Conservation (phyloP, 2,888 invertebrate species). For the Quadroppia sp. region DNA sequence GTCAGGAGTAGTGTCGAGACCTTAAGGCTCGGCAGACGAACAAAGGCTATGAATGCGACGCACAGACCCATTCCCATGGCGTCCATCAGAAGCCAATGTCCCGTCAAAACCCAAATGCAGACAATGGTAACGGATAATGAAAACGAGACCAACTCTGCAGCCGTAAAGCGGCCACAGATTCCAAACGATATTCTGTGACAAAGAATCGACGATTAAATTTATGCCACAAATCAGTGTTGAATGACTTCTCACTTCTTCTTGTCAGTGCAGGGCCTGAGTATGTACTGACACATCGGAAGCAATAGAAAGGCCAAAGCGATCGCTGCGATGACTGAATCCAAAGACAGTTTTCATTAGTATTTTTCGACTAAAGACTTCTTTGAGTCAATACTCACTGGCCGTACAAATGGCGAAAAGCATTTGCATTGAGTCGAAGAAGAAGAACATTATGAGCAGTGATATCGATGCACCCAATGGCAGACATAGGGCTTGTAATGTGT, state of each 20-base stretch:
- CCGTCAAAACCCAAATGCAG: constrained; percentile 94
- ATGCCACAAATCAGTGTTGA: not conserved
- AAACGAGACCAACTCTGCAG: constrained; percentile 88
- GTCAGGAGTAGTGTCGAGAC: constrained; percentile 89
- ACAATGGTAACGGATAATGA: constrained; percentile 86
- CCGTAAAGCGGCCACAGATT: constrained; percentile 87
- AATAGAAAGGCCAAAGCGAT: constrained; percentile 93
- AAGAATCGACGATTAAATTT: not conserved
- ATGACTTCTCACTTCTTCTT: constrained; percentile 62
- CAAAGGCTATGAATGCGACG: constrained; percentile 95
- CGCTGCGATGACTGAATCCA: constrained; percentile 71
- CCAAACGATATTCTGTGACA: constrained; percentile 70
- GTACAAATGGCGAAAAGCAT: constrained; percentile 79
- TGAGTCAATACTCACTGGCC: constrained; percentile 68
- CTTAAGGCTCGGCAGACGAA: constrained; percentile 89
- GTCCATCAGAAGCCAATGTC: constrained; percentile 98
- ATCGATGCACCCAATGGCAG: constrained; percentile 92
- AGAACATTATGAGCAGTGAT: constrained; percentile 94
- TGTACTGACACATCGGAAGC: constrained; percentile 95
- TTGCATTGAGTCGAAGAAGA: constrained; percentile 98
- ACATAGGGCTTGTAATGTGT: constrained; percentile 95
- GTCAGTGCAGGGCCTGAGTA: constrained; percentile 76
- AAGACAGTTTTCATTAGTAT: not conserved
- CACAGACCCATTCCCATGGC: constrained; percentile 98
- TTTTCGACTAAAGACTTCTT: not conserved